Base-by-base conservation (phyloP, 2,888 invertebrate species). In the Oscheius sp. region DNA sequence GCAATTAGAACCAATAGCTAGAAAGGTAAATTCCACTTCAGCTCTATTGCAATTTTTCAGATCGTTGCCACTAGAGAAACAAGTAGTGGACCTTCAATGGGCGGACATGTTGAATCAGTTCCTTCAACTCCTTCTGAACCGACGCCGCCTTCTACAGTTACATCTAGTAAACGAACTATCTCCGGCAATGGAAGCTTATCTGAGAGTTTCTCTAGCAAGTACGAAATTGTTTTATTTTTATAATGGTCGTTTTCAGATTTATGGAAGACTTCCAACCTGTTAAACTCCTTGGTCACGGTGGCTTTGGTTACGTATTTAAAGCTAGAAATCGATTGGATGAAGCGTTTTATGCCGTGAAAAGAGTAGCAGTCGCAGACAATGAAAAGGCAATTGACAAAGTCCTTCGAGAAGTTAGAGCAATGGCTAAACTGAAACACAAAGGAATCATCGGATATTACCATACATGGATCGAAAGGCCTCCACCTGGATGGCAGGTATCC, bases 251-350 rank as follows among this genome's bases (percentile, higher is more conserved):
- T 26, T 45, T 41, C 50, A 82, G 82, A 41, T 84, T 81, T 61
- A 62, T 74, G 20, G 49, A 67, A n/a, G 83, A 84, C 33, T 84
- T 82, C 57, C 87, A 87, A 38, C 86, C 86, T 24, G 72, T 87
- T 0, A 83, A 85, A 50, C 81, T 86, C 44, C 84, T 89, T 6
- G 88, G 88, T 2, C 86, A 84, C 51, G 97, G 97, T 22, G 97
- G 96, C 0, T 98, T 95, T 87, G 97, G 97, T 0, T 92, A 96
- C 1, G 97, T 98, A 0, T 96, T 96, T 86, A 93, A 95, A 86
- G 95, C 93, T 0, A 91, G 90, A 86, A 95, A 96, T 87, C 94
- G 93, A 86, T 91, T 95, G 67, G 97, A 98, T 86, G 94, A 95
- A 82, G 92, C 93, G 79, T 91, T 91, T 70, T 98, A 97, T 87